Evolutionary conservation across 35 echinoderm and acorn worm genomes (phyloP).

Genomic region (Apostichopus japonicus): DNA sequence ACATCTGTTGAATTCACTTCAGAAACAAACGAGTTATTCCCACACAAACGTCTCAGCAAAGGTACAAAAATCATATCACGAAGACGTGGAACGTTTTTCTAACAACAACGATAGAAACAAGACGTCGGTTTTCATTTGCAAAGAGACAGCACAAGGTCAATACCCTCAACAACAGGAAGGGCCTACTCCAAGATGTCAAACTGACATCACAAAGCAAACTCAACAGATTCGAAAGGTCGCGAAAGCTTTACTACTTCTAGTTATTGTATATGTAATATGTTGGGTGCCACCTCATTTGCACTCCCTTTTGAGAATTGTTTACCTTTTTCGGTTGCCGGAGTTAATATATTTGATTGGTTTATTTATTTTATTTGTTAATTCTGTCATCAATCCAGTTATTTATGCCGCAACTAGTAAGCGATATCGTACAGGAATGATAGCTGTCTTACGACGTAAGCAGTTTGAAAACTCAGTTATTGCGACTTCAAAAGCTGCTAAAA

Average conservation of each 20-base stretch:
- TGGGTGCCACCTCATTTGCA: constrained; percentile 14
- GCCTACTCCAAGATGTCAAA: too few species aligned
- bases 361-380: not conserved
- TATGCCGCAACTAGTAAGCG: constrained; percentile 13
- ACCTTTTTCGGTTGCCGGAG: not conserved
- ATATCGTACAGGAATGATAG: not conserved
- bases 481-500: not conserved
- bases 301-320: not conserved
- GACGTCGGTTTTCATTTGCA: not conserved
- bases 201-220: not conserved
- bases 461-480: not conserved
- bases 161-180: not conserved
- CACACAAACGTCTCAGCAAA: not conserved
- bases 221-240: not conserved
- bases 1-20: not conserved
- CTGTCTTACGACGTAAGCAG: not conserved
- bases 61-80: too few species aligned
- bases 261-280: not conserved
- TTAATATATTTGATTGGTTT: not conserved
- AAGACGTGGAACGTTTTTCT: not conserved
- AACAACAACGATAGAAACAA: not conserved
- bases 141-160: not conserved
- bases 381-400: constrained; percentile 18
- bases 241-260: not conserved
- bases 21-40: not conserved